These are phyloP conservation scores for Aselliscus stoliczkanus DNA, from an alignment of 2,797 vertebrate species.

Conservation along the genomic window DNA sequence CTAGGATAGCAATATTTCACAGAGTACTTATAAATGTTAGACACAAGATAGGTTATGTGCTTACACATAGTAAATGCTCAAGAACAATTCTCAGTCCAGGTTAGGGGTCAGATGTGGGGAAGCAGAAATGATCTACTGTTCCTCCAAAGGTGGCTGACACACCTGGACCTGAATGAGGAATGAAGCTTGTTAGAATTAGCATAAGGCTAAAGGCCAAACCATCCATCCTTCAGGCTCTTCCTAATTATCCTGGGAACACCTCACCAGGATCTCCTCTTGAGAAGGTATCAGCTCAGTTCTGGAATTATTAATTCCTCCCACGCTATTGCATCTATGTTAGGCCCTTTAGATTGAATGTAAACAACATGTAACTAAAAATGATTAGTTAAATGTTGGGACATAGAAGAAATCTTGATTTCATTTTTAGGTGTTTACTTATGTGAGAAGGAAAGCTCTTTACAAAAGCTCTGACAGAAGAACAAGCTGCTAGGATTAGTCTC, in stretches of 20 bases:
- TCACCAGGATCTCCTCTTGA: not conserved
- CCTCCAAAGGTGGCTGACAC: not conserved
- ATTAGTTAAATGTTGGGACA: not conserved
- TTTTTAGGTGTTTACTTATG: not conserved
- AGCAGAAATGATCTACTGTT: not conserved
- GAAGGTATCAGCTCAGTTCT: not conserved
- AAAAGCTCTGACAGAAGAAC: not conserved
- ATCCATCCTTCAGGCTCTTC: not conserved
- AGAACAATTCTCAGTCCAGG: not conserved
- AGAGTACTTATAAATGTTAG: not conserved
- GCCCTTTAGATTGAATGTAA: not conserved
- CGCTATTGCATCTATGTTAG: not conserved
- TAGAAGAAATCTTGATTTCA: conserved; percentile 2
- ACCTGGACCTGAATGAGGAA: not conserved
- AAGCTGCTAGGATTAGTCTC: not conserved
- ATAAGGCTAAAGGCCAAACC: not conserved
- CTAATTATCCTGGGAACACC: not conserved
- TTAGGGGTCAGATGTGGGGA: not conserved
- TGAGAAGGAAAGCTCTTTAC: not conserved
- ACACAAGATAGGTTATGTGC: not conserved
- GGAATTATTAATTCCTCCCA: not conserved
- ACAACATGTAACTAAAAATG: conserved; percentile 2
- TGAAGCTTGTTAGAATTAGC: not conserved
- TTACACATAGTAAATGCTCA: not conserved
- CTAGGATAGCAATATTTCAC: not conserved